Base-by-base conservation (phyloP, 2,113 vertebrate species). In the Mellivora capensis region DNA sequence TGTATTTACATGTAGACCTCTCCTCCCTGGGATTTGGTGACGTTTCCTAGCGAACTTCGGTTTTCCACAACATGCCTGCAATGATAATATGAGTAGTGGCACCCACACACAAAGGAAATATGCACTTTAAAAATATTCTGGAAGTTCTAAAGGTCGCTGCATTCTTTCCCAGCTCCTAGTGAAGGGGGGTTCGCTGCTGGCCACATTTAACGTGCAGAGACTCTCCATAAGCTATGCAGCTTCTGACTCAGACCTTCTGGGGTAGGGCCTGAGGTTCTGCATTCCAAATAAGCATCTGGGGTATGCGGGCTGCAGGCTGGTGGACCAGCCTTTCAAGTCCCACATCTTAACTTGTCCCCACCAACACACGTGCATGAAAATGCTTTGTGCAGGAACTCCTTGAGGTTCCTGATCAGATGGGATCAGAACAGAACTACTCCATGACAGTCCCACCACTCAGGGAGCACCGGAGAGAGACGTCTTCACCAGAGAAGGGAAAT, bases 371-470 rank as follows among this genome's bases (percentile, higher is more conserved):
- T 7, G 27, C 44, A 2, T 4, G 42, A 39, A 52, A 11, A 14
- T n/a, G 8, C 23, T 10, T 17, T 12, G 39, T 31, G 9, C 3
- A 25, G 15, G 31, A 72, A 31, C 25, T 64, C 13, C 39, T 54
- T 15, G 2, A 0, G 3, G 54, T 7, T 79, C 4, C 0, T 18
- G 20, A 31, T 29, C 7, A 57, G 31, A 31, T 0, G 4, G 17
- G 13, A 25, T 18, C 2, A 29, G 62, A 61, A 14, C 25, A 64
- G 74, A 64, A 11, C 9, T 14, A 1, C 47, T 27, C 23, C 15
- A 4, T 2, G 47, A 61, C 39, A 21, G 21, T 67, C 1, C n/a
- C 7, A 0, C 39, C 4, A 4, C 42, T 52, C 5, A 7, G 23
- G 25, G 2, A 1, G 14, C 25, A 14, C 1, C 7, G 2, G 25